A percentile compares a stretch with the other conserved stretches of the same genome.
phyloP scores from a whole-genome alignment of 2,888 invertebrate species.

The Cristatella mucedo region DNA sequence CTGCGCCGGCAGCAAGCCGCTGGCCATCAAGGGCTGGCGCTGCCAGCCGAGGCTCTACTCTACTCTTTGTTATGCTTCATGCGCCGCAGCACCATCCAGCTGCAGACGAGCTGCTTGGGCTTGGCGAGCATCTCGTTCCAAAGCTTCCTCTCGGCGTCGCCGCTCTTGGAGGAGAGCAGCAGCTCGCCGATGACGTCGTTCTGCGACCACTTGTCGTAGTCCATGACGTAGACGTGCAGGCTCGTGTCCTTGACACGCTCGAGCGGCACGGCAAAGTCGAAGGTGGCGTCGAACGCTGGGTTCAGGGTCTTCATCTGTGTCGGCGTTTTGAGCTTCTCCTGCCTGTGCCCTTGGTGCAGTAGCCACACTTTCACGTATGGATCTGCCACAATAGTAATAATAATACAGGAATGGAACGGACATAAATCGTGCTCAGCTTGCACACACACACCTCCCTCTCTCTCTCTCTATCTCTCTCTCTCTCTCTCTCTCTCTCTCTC shows the following conservation, averaged over 20 bases:
- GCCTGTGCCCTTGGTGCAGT: slow-evolving; percentile 78
- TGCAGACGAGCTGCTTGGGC: slow-evolving; percentile 81
- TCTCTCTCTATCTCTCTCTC: no score
- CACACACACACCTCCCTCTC: no score
- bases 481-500: no score
- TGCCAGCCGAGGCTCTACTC: no score
- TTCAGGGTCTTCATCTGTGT: slow-evolving; percentile 54
- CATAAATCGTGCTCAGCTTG: no score
- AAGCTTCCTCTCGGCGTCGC: slow-evolving; percentile 84
- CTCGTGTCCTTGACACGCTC: slow-evolving; percentile 88
- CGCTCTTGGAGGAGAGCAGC: slow-evolving; percentile 47
- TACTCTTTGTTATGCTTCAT: no score
- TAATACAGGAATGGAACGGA: no score
- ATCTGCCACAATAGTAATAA: slow-evolving; percentile 62
- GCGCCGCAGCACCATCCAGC: slow-evolving; percentile 82
- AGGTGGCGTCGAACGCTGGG: slow-evolving; percentile 87
- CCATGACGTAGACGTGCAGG: slow-evolving; percentile 85
- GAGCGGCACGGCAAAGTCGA: slow-evolving; percentile 90
- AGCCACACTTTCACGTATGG: slow-evolving; percentile 95
- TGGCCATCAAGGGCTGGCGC: no score
- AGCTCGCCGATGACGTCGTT: slow-evolving; percentile 71
- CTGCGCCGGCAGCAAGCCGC: no score
- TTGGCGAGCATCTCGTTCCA: slow-evolving; percentile 98
- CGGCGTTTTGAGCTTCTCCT: slow-evolving; percentile 87
- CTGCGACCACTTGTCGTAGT: slow-evolving; percentile 86